A percentile compares a stretch with the other conserved stretches of the same genome.
Evolutionary conservation across 1,140 invertebrate species (phyloP).

Genomic region (Littorina saxatilis): DNA sequence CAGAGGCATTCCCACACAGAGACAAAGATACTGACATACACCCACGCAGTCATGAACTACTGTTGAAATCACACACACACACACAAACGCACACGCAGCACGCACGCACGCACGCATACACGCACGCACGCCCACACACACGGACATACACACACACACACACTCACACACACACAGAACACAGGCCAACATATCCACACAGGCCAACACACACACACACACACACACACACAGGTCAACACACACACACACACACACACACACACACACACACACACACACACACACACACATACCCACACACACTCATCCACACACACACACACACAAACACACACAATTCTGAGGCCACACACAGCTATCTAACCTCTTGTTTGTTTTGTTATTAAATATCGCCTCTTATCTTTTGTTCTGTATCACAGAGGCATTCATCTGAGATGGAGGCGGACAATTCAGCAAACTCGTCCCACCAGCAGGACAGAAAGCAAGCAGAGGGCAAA

Average conservation of each 20-base stretch:
- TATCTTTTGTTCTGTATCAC: not conserved
- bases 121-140: no score
- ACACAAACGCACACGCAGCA: no score
- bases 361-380: not conserved
- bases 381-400: not conserved
- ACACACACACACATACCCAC: not conserved
- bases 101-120: no score
- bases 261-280: conserved; percentile 1
- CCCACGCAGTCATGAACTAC: no score
- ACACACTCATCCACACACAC: not conserved
- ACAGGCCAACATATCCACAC: no score
- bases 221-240: not conserved
- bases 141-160: no score
- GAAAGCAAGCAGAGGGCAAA: not conserved
- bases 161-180: no score
- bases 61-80: no score
- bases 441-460: not conserved
- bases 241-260: not conserved
- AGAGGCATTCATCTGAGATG: not conserved
- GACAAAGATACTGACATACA: no score
- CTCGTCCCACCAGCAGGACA: not conserved
- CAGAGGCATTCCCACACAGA: no score
- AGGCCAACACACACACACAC: no score
- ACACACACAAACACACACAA: not conserved
- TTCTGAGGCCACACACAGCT: not conserved